These are phyloP conservation scores for Epistrophe eligans DNA, from an alignment of 2,888 invertebrate genomes.

Conservation along the genomic window DNA sequence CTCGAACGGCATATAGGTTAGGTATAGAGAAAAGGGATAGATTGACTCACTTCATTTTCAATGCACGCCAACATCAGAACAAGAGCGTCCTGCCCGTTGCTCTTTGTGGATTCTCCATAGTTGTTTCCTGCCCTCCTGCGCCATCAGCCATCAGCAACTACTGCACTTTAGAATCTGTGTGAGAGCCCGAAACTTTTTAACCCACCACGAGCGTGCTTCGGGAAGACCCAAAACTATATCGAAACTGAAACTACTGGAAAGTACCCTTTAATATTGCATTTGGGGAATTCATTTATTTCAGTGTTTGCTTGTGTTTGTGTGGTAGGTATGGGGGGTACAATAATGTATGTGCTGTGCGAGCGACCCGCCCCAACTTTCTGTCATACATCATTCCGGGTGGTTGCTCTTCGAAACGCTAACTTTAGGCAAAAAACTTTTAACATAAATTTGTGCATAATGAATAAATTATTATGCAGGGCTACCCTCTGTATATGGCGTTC, in stretches of 20 bases:
- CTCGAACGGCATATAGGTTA: slow-evolving; percentile 34
- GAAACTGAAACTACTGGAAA: slow-evolving; percentile 65
- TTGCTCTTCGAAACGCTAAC: slow-evolving; percentile 69
- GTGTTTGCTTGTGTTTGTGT: slow-evolving; percentile 24
- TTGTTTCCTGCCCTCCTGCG: neutral
- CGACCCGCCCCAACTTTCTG: slow-evolving; percentile 69
- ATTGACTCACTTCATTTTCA: slow-evolving; percentile 66
- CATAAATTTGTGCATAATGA: slow-evolving; percentile 79
- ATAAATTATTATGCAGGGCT: slow-evolving; percentile 77
- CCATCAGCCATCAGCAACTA: neutral
- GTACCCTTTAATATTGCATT: slow-evolving; percentile 71
- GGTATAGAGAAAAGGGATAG: slow-evolving; percentile 24
- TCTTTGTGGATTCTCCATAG: neutral
- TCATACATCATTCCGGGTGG: slow-evolving; percentile 76
- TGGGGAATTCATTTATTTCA: slow-evolving; percentile 71
- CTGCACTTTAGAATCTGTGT: slow-evolving; percentile 60
- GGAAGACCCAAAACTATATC: slow-evolving; percentile 59
- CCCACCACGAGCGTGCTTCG: slow-evolving; percentile 56
- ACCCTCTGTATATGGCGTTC: slow-evolving; percentile 46
- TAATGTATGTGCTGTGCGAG: slow-evolving; percentile 20
- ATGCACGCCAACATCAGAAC: slow-evolving; percentile 41
- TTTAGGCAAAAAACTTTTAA: slow-evolving; percentile 77
- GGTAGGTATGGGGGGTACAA: neutral
- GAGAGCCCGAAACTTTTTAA: slow-evolving; percentile 47
- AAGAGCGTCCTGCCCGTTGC: neutral